These are phyloP conservation scores for Toxotes jaculatrix DNA, from an alignment of 2,113 vertebrate genomes.

Conservation along the genomic window DNA sequence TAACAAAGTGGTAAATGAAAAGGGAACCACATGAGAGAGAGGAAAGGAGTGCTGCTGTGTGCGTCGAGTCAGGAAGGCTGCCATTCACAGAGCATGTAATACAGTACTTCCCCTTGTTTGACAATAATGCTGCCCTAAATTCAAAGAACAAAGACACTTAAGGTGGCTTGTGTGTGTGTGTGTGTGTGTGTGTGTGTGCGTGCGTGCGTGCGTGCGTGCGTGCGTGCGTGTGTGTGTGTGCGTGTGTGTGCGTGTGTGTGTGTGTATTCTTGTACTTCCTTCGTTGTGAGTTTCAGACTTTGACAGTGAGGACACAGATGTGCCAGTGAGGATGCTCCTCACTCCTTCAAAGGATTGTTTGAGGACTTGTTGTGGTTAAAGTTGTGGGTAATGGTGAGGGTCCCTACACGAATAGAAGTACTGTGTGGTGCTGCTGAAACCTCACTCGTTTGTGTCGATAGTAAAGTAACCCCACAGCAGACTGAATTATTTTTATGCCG, in stretches of 20 bases:
- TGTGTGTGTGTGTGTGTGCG: not conserved
- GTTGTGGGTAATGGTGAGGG: too few species aligned
- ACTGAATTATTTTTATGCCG: not conserved
- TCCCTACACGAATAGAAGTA: not conserved
- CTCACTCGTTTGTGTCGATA: too few species aligned
- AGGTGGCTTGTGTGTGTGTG: not conserved
- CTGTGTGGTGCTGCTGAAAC: not conserved
- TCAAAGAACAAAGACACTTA: constrained; percentile 45
- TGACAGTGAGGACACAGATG: not conserved
- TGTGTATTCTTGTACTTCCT: not conserved
- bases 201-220: too few species aligned
- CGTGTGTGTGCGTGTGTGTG: not conserved
- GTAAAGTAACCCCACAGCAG: not conserved
- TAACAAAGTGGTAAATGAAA: constrained; percentile 43
- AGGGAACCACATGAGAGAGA: constrained; percentile 35
- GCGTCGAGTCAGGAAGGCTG: constrained; percentile 45
- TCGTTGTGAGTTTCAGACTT: not conserved
- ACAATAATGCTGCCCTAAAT: constrained; percentile 65
- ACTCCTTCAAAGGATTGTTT: not conserved
- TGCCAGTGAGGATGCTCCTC: not conserved
- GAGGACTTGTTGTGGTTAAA: too few species aligned
- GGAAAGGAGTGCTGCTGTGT: constrained; percentile 8
- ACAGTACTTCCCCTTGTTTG: constrained; percentile 54
- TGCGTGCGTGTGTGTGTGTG: not conserved
- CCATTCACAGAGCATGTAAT: constrained; percentile 61